Percentiles rank a stretch among this genome's conserved stretches.
Conservation (phyloP, 2,113 vertebrate species). For the Nettapus auritus region DNA sequence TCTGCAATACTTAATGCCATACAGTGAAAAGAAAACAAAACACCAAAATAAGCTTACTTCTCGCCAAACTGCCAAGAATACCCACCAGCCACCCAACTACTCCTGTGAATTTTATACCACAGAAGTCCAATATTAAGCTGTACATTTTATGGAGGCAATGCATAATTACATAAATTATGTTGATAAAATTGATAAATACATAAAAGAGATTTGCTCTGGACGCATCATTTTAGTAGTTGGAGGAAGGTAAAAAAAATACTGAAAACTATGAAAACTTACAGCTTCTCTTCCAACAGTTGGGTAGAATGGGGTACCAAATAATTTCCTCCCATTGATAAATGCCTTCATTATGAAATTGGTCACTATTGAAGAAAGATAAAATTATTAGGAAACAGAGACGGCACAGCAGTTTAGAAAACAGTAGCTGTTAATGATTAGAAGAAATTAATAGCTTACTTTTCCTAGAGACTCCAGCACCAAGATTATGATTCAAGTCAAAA, state of each 20-base stretch:
- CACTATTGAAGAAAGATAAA: conserved; percentile 82
- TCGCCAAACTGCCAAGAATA: neutral
- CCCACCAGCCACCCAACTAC: neutral
- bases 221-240: neutral
- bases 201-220: neutral
- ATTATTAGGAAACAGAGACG: neutral
- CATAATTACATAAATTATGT: neutral
- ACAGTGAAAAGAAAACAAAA: neutral
- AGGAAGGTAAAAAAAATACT: neutral
- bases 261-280: conserved; percentile 77
- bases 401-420: neutral
- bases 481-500: conserved; percentile 99
- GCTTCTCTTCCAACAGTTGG: conserved; percentile 90
- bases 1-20: neutral
- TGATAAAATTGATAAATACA: neutral
- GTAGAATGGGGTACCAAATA: conserved; percentile 95
- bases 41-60: neutral
- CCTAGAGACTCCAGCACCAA: conserved; percentile 97
- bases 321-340: conserved; percentile 96
- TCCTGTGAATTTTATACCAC: neutral
- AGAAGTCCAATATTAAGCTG: neutral
- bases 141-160: neutral
- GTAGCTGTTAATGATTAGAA: neutral
- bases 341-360: conserved; percentile 99
- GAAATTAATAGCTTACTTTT: conserved; percentile 88